Conservation (phyloP, 2,113 vertebrate species). For the Oreotrochilus melanogaster region DNA sequence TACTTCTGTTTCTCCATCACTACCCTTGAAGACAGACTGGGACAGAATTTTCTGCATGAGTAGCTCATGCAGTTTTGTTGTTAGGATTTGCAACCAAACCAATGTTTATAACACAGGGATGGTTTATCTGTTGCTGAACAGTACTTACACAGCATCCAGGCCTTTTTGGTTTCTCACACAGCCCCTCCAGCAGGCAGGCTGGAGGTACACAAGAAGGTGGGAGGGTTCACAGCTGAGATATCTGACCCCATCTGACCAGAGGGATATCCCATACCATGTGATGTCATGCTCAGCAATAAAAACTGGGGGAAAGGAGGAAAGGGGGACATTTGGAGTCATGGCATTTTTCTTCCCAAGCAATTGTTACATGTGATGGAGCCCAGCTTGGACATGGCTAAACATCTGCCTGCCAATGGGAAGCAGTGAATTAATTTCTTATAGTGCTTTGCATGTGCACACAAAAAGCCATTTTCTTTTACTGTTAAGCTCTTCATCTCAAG, state of each 20-base stretch:
- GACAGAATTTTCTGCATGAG: background rate
- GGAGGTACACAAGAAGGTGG: background rate
- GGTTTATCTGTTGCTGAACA: background rate
- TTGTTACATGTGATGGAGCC: accelerated
- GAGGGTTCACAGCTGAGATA: background rate
- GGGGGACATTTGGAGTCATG: accelerated
- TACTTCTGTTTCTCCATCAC: background rate
- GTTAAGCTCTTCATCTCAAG: background rate
- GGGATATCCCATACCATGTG: background rate
- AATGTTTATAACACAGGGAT: background rate
- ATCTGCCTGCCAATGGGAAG: background rate
- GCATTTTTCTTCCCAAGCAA: background rate
- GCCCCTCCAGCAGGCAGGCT: background rate
- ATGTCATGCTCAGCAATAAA: background rate
- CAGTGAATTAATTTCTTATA: background rate
- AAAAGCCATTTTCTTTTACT: background rate
- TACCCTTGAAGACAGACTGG: background rate
- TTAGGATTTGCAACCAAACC: background rate
- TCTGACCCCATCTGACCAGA: background rate
- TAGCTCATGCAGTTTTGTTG: background rate
- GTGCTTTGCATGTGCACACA: background rate
- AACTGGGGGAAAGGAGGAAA: background rate
- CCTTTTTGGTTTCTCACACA: background rate
- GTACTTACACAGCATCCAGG: background rate
- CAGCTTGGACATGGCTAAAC: background rate